phyloP scores from a whole-genome alignment of 2,113 vertebrate genomes.

The Himantopus leucocephalus region DNA sequence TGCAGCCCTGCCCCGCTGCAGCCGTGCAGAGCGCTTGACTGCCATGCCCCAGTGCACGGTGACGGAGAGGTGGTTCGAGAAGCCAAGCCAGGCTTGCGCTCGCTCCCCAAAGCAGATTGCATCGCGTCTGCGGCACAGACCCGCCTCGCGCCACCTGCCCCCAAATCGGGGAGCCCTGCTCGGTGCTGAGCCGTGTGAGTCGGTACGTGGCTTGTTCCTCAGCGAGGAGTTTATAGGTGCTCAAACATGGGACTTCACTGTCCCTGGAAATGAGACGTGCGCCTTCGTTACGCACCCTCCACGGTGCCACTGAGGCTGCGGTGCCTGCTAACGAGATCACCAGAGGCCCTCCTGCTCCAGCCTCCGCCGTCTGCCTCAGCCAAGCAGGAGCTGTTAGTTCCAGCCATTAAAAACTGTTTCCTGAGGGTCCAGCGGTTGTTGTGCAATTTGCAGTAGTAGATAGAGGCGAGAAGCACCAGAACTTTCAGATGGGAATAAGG shows the following conservation, averaged over 20 bases:
- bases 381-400: background rate
- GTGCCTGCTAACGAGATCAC: background rate
- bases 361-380: background rate
- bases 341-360: background rate
- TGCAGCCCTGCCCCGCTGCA: background rate
- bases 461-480: background rate
- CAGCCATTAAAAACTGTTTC: background rate
- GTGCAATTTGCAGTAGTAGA: background rate
- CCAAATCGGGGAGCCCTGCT: background rate
- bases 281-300: background rate
- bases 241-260: background rate
- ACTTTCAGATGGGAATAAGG: background rate
- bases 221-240: background rate
- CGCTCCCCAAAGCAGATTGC: background rate
- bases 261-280: background rate
- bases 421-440: background rate
- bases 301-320: accelerated
- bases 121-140: no score
- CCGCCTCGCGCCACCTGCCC: accelerated
- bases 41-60: accelerated
- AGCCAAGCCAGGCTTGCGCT: background rate
- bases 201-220: background rate
- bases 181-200: accelerated
- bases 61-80: background rate
- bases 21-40: accelerated